These are phyloP conservation scores for Yponomeuta plumbellus DNA, from an alignment of 2,888 invertebrate genomes.

Conservation along the genomic window DNA sequence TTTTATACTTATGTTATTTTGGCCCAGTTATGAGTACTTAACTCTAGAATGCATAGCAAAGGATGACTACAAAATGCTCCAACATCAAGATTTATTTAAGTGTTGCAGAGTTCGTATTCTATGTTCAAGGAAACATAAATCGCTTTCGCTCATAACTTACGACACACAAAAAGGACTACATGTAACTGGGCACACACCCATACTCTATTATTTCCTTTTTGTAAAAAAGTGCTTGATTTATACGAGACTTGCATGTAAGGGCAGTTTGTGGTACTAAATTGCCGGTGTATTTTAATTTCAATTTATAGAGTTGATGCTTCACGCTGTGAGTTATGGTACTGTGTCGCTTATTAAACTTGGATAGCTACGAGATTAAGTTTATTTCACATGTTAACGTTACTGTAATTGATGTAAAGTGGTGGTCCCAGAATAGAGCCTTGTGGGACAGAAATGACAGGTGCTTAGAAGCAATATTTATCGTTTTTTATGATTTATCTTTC, in stretches of 20 bases:
- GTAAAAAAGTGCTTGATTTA: slow-evolving; percentile 62
- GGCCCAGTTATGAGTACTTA: no score
- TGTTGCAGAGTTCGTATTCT: not conserved
- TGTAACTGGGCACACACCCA: slow-evolving; percentile 18
- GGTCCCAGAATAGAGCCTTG: slow-evolving; percentile 12
- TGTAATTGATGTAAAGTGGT: slow-evolving; percentile 35
- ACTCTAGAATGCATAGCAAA: no score
- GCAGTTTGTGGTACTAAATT: slow-evolving; percentile 32
- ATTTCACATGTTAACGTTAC: slow-evolving; percentile 39
- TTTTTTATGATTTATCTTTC: slow-evolving; percentile 1
- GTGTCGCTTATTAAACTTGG: slow-evolving; percentile 43
- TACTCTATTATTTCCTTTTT: slow-evolving; percentile 57
- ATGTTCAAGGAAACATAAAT: not conserved
- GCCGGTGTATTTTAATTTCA: slow-evolving; percentile 68
- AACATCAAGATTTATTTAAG: not conserved
- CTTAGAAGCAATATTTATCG: not conserved
- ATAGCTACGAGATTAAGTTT: slow-evolving; percentile 46
- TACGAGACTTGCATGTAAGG: slow-evolving; percentile 53
- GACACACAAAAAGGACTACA: slow-evolving; percentile 1
- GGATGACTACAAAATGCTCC: no score
- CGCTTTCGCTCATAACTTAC: slow-evolving; percentile 2
- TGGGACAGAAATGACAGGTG: slow-evolving; percentile 2
- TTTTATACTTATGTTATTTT: not conserved
- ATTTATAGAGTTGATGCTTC: slow-evolving; percentile 56
- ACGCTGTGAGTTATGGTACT: slow-evolving; percentile 39